Evolutionary conservation across 2,797 vertebrate species (phyloP).

Genomic region (Sebastes hubbsi): DNA sequence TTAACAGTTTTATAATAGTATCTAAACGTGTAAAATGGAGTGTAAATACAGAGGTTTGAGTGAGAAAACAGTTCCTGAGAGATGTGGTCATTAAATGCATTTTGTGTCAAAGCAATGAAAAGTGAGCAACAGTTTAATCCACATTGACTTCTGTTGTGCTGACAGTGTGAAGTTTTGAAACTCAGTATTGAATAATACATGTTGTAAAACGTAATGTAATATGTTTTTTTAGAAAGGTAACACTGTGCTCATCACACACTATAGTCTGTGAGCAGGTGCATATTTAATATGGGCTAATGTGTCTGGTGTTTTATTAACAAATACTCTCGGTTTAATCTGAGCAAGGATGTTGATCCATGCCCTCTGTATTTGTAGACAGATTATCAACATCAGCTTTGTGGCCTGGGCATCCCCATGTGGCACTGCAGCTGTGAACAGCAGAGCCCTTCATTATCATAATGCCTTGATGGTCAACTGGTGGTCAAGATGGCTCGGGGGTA

Average conservation of each 20-base stretch:
- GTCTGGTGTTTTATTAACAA: slow-evolving; percentile 47
- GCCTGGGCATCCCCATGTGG: slow-evolving; percentile 41
- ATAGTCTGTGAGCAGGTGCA: background rate
- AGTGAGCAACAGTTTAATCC: background rate
- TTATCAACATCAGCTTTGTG: slow-evolving; percentile 57
- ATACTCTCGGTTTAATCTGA: slow-evolving; percentile 65
- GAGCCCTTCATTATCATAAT: slow-evolving; percentile 62
- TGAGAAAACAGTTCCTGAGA: background rate
- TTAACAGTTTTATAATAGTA: background rate
- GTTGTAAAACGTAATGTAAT: too few species aligned
- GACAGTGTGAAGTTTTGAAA: background rate
- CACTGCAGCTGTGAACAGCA: slow-evolving; percentile 64
- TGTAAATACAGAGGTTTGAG: background rate
- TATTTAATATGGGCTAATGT: slow-evolving; percentile 43
- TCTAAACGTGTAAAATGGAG: background rate
- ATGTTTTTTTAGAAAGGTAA: too few species aligned
- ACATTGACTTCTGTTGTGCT: background rate
- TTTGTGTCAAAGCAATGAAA: background rate
- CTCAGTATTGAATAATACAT: background rate
- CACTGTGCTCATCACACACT: too few species aligned
- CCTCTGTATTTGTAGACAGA: slow-evolving; percentile 63
- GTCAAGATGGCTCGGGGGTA: slow-evolving; percentile 54
- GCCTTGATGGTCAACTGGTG: slow-evolving; percentile 53
- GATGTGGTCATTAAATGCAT: background rate
- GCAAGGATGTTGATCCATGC: slow-evolving; percentile 42